Evolutionary conservation across 2,888 invertebrate species (phyloP), one percentile per base, ranked within the genome.

Genomic region (Sphaerophoria taeniata): DNA sequence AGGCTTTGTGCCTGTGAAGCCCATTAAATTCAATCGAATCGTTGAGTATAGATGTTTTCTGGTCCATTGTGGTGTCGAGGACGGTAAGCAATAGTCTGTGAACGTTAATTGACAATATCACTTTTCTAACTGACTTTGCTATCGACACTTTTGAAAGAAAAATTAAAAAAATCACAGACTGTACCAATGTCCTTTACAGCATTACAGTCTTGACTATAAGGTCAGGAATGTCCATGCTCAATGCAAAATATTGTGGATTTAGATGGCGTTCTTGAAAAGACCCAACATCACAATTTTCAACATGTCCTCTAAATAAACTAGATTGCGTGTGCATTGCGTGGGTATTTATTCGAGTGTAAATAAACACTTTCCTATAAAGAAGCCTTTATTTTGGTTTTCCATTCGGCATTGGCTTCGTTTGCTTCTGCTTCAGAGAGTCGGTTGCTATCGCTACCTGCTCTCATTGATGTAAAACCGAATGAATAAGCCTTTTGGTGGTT

Each of bases 1-100:
- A 34, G 7, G n/a, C 4, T 1, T 16, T n/a, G 14, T 51, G 43
- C 55, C 33, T 45, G 16, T 70, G 16, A 65, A 72, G 76, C 12
- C 11, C 65, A 45, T 70, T 75, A 61, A 71, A 79, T 75, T 75
- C 79, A 79, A 84, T 84, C 53, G 83, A 83, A 67, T 43, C 43
- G 43, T 55, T 47, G 58, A 31, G 7, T 58, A 51, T 33, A 74
- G 9, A 33, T 43, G 51, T 53, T 16, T 61, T 6, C 4, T 61
- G 45, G 31, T 43, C 6, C n/a, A n/a, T n/a, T 56, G 5, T 36
- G 16, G 7, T n/a, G n/a, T n/a, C n/a, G n/a, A n/a, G n/a, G n/a
- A n/a, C n/a, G n/a, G n/a, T n/a, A n/a, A n/a, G n/a, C n/a, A n/a
- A n/a, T n/a, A n/a, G n/a, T n/a, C n/a, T n/a, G n/a, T n/a, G n/a